Evolutionary conservation across 2,888 invertebrate genomes (phyloP), one percentile per base, ranked within the genome.

Genomic region (Lepidocyrtoides sp.): DNA sequence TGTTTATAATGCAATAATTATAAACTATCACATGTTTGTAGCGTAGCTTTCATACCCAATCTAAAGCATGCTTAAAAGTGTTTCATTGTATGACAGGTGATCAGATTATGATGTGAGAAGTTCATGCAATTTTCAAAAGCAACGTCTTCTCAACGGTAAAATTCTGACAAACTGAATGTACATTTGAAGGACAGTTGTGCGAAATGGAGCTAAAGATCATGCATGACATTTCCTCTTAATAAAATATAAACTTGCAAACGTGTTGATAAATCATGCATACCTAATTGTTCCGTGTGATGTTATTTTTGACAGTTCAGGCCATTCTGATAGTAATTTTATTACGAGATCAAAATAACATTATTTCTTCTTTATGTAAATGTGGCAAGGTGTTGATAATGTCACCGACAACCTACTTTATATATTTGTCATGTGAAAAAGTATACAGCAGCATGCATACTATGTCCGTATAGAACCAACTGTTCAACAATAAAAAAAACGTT

Each of bases 311-410:
- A n/a, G 14, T 81, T 57, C 20, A 32, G 60, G n/a, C 26, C 83
- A 83, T 83, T 69, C 48, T 54, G 72, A 85, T 85, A 23, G 54
- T 85, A 48, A 85, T 85, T 85, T 85, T 72, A 85, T 85, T 85
- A 85, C 72, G 72, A 85, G 84, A 85, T 72, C 84, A 85, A 66
- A 26, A 54, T n/a, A 29, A 26, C 26, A n/a, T 66, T 23, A 29
- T 23, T 23, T 26, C 14, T 23, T 26, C 0, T 8, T 14, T 26
- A 26, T 60, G 26, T 10, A 14, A 60, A 60, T 17, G 12, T 26
- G 51, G n/a, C n/a, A n/a, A n/a, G 36, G 36, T 36, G 36, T 36
- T 54, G 12, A 3, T 17, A 54, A 3, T n/a, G n/a, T 54, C 17
- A 54, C 17, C 17, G n/a, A 2, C n/a, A 54, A 54, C 12, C 51